Conservation (phyloP, 2,888 invertebrate genomes). For the Drosophila affinis region DNA sequence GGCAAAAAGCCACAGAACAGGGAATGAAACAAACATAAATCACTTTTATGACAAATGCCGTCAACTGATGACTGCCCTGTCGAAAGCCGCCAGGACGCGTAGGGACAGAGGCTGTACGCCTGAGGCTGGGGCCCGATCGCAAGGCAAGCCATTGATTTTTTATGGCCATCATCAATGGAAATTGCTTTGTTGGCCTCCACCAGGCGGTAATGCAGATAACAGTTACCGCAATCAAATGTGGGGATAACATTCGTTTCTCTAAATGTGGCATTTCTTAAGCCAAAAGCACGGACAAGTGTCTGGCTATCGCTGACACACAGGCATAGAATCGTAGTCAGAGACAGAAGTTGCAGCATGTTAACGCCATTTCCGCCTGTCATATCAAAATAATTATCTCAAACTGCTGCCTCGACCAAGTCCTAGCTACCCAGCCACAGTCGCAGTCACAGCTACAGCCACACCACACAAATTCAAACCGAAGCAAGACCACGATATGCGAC, state of each 20-base stretch:
- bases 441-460: too few species aligned
- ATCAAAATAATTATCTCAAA: constrained; percentile 80
- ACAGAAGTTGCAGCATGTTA: constrained; percentile 70
- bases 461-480: constrained; percentile 4
- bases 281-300: constrained; percentile 36
- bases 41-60: constrained; percentile 68
- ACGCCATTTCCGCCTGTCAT: constrained; percentile 81
- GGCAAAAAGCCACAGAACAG: constrained; percentile 20
- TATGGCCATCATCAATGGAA: constrained; percentile 43
- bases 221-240: constrained; percentile 60
- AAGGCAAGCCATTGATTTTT: constrained; percentile 31
- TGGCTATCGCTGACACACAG: constrained; percentile 34
- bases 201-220: constrained; percentile 37
- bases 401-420: constrained; percentile 60
- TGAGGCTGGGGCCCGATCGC: not conserved
- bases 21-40: constrained; percentile 59
- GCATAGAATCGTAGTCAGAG: constrained; percentile 1
- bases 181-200: constrained; percentile 8
- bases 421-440: constrained; percentile 39
- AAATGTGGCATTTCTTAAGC: constrained; percentile 43
- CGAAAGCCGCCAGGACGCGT: constrained; percentile 16
- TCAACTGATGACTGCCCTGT: constrained; percentile 41
- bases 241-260: constrained; percentile 63
- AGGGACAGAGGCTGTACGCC: not conserved
- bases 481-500: constrained; percentile 20